Percentiles rank a stretch among this genome's conserved stretches.
These are phyloP conservation scores for Timema podura DNA, from an alignment of 2,888 invertebrate species.

Conservation along the genomic window DNA sequence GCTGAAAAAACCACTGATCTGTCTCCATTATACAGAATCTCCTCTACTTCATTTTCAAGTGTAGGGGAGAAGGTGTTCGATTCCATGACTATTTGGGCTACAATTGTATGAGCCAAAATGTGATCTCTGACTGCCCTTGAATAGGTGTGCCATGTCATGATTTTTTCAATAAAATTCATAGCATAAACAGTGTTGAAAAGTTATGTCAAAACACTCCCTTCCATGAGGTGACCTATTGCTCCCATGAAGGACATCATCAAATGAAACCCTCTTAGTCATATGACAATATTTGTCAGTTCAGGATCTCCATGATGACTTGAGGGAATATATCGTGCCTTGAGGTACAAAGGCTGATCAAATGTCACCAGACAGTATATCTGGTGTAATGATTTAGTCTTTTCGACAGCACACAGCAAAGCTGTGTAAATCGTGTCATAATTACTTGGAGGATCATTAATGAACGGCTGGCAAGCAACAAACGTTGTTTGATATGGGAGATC, in stretches of 20 bases:
- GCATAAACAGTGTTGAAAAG: conserved; percentile 2
- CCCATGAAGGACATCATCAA: conserved; percentile 29
- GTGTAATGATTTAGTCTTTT: conserved; percentile 30
- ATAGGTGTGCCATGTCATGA: background rate
- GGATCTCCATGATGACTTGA: conserved; percentile 28
- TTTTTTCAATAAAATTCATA: background rate
- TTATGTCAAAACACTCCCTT: conserved; percentile 21
- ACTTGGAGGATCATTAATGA: background rate
- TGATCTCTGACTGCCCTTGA: background rate
- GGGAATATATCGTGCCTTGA: conserved; percentile 39
- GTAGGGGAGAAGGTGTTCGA: background rate
- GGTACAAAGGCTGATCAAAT: conserved; percentile 39
- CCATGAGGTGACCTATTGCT: conserved; percentile 25
- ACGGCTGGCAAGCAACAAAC: background rate
- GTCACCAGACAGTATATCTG: conserved; percentile 36
- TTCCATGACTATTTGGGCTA: background rate
- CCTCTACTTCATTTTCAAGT: background rate
- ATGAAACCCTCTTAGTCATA: conserved; percentile 30
- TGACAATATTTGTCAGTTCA: conserved; percentile 28
- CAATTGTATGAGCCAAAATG: background rate
- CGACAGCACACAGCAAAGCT: conserved; percentile 29
- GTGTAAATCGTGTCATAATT: conserved; percentile 24
- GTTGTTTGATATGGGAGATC: background rate
- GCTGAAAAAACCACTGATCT: conserved; percentile 10
- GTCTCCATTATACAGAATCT: conserved; percentile 5